Evolutionary conservation across 2,888 invertebrate genomes (phyloP), one percentile per base, ranked within the genome.

Genomic region (Synanthedon formicaeformis): DNA sequence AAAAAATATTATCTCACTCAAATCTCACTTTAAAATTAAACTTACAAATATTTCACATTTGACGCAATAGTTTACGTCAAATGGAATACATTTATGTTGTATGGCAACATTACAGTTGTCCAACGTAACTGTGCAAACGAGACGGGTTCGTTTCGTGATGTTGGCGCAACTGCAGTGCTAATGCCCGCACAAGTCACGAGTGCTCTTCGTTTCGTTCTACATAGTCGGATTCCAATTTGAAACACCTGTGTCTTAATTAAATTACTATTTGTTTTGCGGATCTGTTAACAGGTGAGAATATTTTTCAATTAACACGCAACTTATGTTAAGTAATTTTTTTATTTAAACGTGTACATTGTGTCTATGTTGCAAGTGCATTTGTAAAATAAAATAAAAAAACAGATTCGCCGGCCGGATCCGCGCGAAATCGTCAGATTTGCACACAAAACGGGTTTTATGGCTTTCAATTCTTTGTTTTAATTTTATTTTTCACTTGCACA

Each of bases 341-440:
- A 10, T 34, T 10, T 34, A 34, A 10, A 34, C 34, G 10, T 34
- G 34, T 34, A 34, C 27, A 34, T 58, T 56, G 40, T 45, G 53
- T 52, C 52, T 41, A 53, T 49, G 50, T 56, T 51, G 52, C 12
- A 34, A 48, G 40, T 52, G 23, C 14, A 49, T 13, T 51, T 41
- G 13, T 18, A 41, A 49, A 27, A 50, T 50, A 54, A 64, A 67
- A 66, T 70, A 73, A 73, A 70, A 67, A 67, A 66, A 61, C 68
- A 63, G 68, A 65, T 66, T 67, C 58, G 69, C 72, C 62, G 55
- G 69, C 69, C 68, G 64, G 63, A 34, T 34, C 59, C 59, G 65
- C 70, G 75, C 70, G 70, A 76, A 75, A 71, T 76, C 74, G 71
- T 73, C 72, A 77, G 77, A 78, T 79, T 83, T 81, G 50, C 56